Conservation (phyloP, 2,888 invertebrate species). For the Portevinia maculata region DNA sequence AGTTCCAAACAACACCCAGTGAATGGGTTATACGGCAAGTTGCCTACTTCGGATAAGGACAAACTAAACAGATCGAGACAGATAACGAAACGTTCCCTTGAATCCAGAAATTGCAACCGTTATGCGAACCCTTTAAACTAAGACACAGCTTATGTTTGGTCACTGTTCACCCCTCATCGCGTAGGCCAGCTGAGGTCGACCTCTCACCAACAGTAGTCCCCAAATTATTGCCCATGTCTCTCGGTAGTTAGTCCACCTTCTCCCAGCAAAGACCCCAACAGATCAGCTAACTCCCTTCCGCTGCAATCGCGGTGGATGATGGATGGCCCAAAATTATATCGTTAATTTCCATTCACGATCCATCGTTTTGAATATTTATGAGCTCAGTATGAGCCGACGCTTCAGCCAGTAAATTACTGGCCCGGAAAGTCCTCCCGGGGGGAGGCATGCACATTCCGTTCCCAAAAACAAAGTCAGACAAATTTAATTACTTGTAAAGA, state of each 20-base stretch:
- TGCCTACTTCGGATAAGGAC: no score
- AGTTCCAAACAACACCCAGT: no score
- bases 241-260: slow-evolving; percentile 15
- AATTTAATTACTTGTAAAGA: slow-evolving; percentile 63
- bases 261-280: slow-evolving; percentile 20
- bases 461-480: slow-evolving; percentile 32
- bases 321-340: slow-evolving; percentile 65
- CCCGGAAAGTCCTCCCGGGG: slow-evolving; percentile 50
- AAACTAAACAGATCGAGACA: no score
- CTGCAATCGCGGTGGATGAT: slow-evolving; percentile 53
- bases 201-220: slow-evolving; percentile 20
- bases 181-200: slow-evolving; percentile 9
- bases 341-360: slow-evolving; percentile 42
- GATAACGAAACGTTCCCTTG: no score
- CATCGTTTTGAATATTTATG: slow-evolving; percentile 64
- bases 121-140: no score
- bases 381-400: slow-evolving; percentile 5
- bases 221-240: neutral
- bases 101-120: no score
- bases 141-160: neutral
- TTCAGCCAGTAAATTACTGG: slow-evolving; percentile 27
- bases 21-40: no score
- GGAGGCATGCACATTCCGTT: slow-evolving; percentile 3
- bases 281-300: slow-evolving; percentile 29
- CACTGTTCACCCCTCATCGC: slow-evolving; percentile 11